Evolutionary conservation across 2,113 vertebrate genomes (phyloP).

Genomic region (Hirundichthys speculiger): DNA sequence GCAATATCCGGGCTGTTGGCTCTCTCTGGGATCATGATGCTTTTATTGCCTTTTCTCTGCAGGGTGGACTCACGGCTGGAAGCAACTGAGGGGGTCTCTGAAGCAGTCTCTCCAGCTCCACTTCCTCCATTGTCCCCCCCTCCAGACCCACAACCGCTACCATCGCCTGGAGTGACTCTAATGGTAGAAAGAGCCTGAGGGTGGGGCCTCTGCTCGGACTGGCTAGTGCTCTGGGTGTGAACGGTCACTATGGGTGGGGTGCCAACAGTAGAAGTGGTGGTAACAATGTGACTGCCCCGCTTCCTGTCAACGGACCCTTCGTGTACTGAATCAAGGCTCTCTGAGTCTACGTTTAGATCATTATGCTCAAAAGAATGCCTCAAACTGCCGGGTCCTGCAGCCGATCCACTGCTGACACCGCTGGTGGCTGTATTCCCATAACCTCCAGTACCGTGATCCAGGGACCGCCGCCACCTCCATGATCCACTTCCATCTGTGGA

Average conservation of each 20-base stretch:
- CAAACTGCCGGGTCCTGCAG: constrained; percentile 71
- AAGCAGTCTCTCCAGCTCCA: constrained; percentile 74
- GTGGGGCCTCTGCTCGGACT: constrained; percentile 64
- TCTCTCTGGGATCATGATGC: constrained; percentile 95
- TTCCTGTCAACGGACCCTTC: constrained; percentile 91
- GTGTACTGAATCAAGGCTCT: constrained; percentile 89
- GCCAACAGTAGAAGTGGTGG: constrained; percentile 59
- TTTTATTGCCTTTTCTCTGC: constrained; percentile 91
- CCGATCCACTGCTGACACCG: constrained; percentile 30
- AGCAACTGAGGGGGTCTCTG: constrained; percentile 86
- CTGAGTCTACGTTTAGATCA: constrained; percentile 92
- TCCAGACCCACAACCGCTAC: constrained; percentile 70
- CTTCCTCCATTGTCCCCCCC: constrained; percentile 9
- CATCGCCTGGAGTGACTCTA: constrained; percentile 92
- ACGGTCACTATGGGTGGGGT: constrained; percentile 67
- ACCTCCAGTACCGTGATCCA: constrained; percentile 80
- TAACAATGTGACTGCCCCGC: constrained; percentile 80
- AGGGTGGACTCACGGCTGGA: constrained; percentile 94
- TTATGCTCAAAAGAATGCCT: constrained; percentile 94
- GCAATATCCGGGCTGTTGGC: constrained; percentile 93
- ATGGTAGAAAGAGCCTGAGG: constrained; percentile 93
- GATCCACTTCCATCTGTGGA: constrained; percentile 91
- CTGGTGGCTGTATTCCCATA: constrained; percentile 3
- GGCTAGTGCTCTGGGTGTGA: constrained; percentile 60
- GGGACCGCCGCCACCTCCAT: constrained; percentile 97